Percentiles rank a stretch among this genome's conserved stretches.
Evolutionary conservation across 2,797 vertebrate species (phyloP).

Genomic region (Sternarchorhynchus goeldii): DNA sequence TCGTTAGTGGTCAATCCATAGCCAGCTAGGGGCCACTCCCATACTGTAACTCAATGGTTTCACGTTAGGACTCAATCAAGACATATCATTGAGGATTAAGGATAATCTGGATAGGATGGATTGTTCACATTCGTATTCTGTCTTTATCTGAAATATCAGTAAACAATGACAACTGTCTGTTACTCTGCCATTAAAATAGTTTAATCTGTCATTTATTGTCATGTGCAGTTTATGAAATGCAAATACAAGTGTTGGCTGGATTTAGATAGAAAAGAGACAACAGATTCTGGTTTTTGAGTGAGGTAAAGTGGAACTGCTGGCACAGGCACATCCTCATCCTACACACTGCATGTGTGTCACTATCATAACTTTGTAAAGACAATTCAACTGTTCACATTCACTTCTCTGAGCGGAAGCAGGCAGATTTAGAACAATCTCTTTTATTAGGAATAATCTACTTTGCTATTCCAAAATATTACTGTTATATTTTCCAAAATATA

Average conservation of each 20-base stretch:
- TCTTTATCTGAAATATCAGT: too few relatives aligned
- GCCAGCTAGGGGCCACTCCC: conserved; percentile 47
- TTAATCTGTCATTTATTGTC: too few relatives aligned
- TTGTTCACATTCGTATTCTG: background rate
- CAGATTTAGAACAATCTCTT: conserved; percentile 16
- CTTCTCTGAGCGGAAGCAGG: conserved; percentile 15
- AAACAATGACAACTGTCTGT: background rate
- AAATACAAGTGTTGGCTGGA: too few relatives aligned
- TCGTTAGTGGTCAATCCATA: conserved; percentile 10
- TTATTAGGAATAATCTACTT: background rate
- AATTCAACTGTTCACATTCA: conserved; percentile 15
- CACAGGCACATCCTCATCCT: conserved; percentile 47
- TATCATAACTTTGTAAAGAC: conserved; percentile 14
- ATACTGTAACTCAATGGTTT: background rate
- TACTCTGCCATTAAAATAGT: background rate
- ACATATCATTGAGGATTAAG: background rate
- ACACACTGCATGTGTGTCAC: conserved; percentile 7
- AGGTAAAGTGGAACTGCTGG: conserved; percentile 46
- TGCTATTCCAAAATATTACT: background rate
- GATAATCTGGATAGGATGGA: too few relatives aligned
- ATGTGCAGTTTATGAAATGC: too few relatives aligned
- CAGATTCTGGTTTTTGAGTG: too few relatives aligned
- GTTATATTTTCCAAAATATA: background rate
- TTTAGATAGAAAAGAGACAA: conserved; percentile 1
- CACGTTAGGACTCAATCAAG: background rate